Evolutionary conservation across 92 coral and sea anemone genomes (phyloP).

Genomic region (Parazoanthus swiftii): DNA sequence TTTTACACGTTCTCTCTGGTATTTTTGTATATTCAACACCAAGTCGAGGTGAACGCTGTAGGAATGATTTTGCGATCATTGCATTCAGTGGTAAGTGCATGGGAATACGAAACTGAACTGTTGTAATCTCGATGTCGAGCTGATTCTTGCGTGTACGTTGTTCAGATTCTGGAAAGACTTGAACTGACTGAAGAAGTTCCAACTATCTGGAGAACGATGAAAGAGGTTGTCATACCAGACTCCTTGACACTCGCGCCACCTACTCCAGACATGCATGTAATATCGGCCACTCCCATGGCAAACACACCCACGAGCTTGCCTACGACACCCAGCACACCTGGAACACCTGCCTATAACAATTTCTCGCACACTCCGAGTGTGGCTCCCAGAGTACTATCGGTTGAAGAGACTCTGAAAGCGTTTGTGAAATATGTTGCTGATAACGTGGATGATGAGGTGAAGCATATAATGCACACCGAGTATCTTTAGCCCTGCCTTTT

Average conservation of each 20-base stretch:
- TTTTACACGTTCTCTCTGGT: too few relatives aligned
- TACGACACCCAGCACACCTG: not conserved
- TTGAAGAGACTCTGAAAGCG: not conserved
- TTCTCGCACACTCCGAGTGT: not conserved
- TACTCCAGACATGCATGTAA: not conserved
- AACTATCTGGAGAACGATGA: constrained; percentile 15
- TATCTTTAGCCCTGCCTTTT: too few relatives aligned
- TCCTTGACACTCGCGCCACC: not conserved
- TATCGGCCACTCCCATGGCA: not conserved
- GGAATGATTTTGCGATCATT: too few relatives aligned
- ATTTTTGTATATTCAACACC: too few relatives aligned
- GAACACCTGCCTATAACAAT: not conserved
- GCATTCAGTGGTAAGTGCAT: too few relatives aligned
- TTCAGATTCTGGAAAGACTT: constrained; percentile 46
- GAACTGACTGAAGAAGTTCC: constrained; percentile 29
- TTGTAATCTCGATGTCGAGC: not conserved
- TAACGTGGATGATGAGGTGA: constrained; percentile 5
- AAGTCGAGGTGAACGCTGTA: too few relatives aligned
- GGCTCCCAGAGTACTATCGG: not conserved
- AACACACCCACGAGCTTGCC: not conserved
- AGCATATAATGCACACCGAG: too few relatives aligned
- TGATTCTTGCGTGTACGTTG: not conserved
- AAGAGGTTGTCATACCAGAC: constrained; percentile 42
- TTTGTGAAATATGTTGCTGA: constrained; percentile 14
- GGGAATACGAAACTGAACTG: too few relatives aligned